Conservation (phyloP, 2,888 invertebrate species). For the Aethes cnicana region DNA sequence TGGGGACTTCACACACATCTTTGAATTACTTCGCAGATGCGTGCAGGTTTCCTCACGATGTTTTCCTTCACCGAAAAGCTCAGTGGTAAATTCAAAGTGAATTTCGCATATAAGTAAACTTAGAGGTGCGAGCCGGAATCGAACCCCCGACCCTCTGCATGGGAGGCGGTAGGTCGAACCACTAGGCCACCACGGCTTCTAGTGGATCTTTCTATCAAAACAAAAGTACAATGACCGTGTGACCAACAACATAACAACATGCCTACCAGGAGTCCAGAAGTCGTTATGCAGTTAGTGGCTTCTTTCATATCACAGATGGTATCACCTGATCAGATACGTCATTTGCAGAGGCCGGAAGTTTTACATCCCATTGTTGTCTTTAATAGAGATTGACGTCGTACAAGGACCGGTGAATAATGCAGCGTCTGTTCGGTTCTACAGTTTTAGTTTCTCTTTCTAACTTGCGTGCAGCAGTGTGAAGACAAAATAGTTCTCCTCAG, state of each 20-base stretch:
- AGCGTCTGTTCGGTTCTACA: slow-evolving; percentile 13
- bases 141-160: too few relatives aligned
- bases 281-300: slow-evolving; percentile 21
- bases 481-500: slow-evolving; percentile 35
- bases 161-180: too few relatives aligned
- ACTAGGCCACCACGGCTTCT: too few relatives aligned
- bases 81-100: too few relatives aligned
- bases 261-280: slow-evolving; percentile 8
- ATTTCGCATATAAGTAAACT: too few relatives aligned
- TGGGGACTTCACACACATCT: too few relatives aligned
- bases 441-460: slow-evolving; percentile 29
- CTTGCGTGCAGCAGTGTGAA: slow-evolving; percentile 8
- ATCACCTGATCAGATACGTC: slow-evolving; percentile 25
- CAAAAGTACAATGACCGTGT: too few relatives aligned
- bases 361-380: slow-evolving; percentile 27
- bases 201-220: too few relatives aligned
- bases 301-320: slow-evolving; percentile 25
- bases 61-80: too few relatives aligned
- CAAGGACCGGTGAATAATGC: slow-evolving; percentile 12
- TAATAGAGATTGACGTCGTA: slow-evolving; percentile 22
- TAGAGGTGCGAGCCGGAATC: too few relatives aligned
- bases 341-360: slow-evolving; percentile 21
- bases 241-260: slow-evolving; percentile 1
- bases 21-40: too few relatives aligned
- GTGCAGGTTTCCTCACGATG: too few relatives aligned